Percentiles rank a stretch among this genome's conserved stretches.
Evolutionary conservation across 2,113 vertebrate genomes (phyloP).

Genomic region (Cnemophilus loriae): DNA sequence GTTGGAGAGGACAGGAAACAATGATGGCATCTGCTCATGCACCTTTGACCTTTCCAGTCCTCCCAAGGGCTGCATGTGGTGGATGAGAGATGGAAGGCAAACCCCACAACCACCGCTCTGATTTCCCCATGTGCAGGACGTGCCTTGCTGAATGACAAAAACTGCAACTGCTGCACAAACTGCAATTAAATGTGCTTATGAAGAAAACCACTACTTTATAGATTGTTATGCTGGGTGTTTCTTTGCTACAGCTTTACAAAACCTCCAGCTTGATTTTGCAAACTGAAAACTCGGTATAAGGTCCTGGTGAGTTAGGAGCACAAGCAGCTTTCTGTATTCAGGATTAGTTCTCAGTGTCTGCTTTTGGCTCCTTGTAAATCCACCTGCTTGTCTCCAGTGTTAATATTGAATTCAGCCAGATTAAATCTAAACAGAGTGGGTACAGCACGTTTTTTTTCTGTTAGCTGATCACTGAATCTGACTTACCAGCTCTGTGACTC

Average conservation of each 20-base stretch:
- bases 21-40: neutral
- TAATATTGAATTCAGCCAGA: neutral
- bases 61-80: fast-evolving
- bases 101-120: fast-evolving
- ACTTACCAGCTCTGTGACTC: neutral
- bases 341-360: neutral
- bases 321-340: neutral
- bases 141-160: neutral
- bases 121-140: fast-evolving
- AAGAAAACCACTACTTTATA: neutral
- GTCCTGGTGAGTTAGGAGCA: neutral
- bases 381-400: neutral
- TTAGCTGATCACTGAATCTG: neutral
- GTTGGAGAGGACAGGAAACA: neutral
- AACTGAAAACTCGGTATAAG: neutral
- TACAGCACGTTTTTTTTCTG: neutral
- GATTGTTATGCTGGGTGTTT: neutral
- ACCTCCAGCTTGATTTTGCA: neutral
- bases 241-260: neutral
- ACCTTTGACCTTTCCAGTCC: neutral
- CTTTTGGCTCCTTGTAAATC: neutral
- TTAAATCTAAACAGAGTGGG: neutral
- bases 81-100: neutral
- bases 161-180: neutral
- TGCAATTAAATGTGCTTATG: neutral